Conservation (phyloP, 1,140 invertebrate species). For the Heliconius hermathena region DNA sequence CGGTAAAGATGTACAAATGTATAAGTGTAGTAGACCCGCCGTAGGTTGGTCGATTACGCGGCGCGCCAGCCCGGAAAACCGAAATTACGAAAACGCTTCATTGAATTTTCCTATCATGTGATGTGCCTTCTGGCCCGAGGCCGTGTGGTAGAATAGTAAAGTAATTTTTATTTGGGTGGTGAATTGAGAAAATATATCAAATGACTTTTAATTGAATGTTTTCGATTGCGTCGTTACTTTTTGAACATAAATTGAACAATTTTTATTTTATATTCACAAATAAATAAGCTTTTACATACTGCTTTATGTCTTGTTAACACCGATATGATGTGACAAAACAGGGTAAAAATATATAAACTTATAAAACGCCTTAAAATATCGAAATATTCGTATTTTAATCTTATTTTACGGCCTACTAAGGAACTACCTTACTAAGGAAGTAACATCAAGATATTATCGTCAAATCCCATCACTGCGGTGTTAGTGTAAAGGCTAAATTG, state of each 20-base stretch:
- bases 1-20: constrained; percentile 3
- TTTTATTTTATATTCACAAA: too few species aligned
- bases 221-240: neutral
- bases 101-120: constrained; percentile 70
- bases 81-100: constrained; percentile 72
- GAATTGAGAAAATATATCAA: constrained; percentile 30
- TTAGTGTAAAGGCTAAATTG: constrained; percentile 13
- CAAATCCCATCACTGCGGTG: neutral
- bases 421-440: neutral
- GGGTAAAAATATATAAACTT: too few species aligned
- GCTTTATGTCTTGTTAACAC: neutral
- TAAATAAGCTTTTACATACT: too few species aligned
- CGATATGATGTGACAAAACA: too few species aligned
- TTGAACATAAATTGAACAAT: neutral
- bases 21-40: neutral
- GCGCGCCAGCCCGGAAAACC: constrained; percentile 70
- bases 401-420: neutral
- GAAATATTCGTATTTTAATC: neutral
- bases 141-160: constrained; percentile 18
- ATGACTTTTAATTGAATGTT: neutral
- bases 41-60: constrained; percentile 53
- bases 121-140: constrained; percentile 48
- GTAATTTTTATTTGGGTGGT: constrained; percentile 11
- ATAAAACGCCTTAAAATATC: too few species aligned
- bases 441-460: neutral